Evolutionary conservation across 2,113 vertebrate species (phyloP).

Genomic region (Proteles cristata): DNA sequence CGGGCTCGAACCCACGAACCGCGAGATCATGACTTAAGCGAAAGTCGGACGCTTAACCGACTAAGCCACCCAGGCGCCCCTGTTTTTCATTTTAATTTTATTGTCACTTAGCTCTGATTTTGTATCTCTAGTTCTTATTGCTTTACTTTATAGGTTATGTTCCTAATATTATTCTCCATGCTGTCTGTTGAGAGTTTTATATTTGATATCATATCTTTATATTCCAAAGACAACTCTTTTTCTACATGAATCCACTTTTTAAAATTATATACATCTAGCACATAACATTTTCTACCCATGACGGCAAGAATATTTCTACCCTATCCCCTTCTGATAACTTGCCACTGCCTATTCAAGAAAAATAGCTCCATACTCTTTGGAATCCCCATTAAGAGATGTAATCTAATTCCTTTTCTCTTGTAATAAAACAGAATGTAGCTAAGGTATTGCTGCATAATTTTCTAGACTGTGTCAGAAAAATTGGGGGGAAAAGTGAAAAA

Average conservation of each 20-base stretch:
- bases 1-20: too few species aligned
- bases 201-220: not conserved
- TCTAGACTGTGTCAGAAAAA: not conserved
- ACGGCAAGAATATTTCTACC: not conserved
- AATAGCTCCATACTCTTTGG: not conserved
- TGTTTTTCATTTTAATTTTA: not conserved
- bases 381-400: not conserved
- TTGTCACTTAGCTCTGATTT: not conserved
- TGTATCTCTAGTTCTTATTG: not conserved
- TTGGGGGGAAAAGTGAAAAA: not conserved
- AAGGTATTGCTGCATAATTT: not conserved
- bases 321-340: not conserved
- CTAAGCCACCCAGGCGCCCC: too few species aligned
- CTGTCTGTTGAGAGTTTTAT: not conserved
- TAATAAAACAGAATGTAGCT: not conserved
- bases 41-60: too few species aligned
- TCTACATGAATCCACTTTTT: not conserved
- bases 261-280: not conserved
- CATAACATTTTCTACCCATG: not conserved
- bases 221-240: not conserved
- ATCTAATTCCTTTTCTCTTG: not conserved
- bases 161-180: not conserved
- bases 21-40: too few species aligned
- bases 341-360: not conserved
- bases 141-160: not conserved